Evolutionary conservation across 2,888 invertebrate species (phyloP), one percentile per base, ranked within the genome.

Genomic region (Pandemis heparana): DNA sequence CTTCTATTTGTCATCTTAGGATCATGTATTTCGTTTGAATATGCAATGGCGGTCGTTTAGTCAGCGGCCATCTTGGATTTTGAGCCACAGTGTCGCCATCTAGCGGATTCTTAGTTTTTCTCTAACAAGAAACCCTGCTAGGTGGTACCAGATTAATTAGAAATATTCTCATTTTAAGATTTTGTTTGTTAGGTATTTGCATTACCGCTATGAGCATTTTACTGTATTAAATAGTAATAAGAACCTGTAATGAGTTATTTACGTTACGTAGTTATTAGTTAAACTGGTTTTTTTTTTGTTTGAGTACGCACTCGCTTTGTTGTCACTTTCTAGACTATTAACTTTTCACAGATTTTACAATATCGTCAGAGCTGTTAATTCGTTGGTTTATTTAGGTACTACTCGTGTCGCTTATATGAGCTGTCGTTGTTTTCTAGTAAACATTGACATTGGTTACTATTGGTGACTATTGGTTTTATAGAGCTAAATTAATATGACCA

Each of bases 1-100:
- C 3, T 10, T 23, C 56, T 4, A 56, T n/a, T 60, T 39, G 6
- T 12, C 1, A 8, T 60, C 38, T 10, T 60, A 39, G 8, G 38
- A n/a, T n/a, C 10, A n/a, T 8, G 61, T 62, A 23, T 66, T 16
- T 75, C 63, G 69, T 70, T 74, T 65, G 14, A 68, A 74, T 65
- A 53, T 38, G n/a, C 63, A 48, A 53, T 70, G 65, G 65, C 74
- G 53, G 60, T 67, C 66, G 23, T 62, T 68, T 64, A 18, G 38
- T 68, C 43, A 77, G 83, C 87, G 76, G 92, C 92, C 92, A 92
- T 92, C 81, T 92, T 92, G 88, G 77, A 85, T 86, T 86, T 83
- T 76, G 51, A 63, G 74, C 66, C 56, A 61, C 61, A 79, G 78
- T 83, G 80, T 75, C 83, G 89, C 89, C 88, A 81, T 86, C 90